These are phyloP conservation scores for Neuroterus valhalla DNA, from an alignment of 1,140 invertebrate species.

Conservation along the genomic window DNA sequence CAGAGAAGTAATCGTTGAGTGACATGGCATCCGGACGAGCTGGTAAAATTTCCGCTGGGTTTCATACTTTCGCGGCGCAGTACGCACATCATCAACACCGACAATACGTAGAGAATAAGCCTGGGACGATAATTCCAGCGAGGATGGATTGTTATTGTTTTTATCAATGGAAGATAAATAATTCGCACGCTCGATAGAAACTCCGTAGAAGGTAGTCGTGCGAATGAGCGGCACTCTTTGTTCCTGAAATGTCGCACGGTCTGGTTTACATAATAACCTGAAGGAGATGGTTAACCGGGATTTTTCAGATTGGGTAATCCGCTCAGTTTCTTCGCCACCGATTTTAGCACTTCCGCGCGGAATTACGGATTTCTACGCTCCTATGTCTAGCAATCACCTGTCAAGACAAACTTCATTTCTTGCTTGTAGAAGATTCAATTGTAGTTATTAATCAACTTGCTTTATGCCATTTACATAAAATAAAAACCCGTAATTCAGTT, in stretches of 20 bases:
- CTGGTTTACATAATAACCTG: constrained; percentile 69
- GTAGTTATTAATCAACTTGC: too few species aligned
- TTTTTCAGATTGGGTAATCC: constrained; percentile 50
- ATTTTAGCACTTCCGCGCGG: too few species aligned
- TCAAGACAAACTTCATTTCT: too few species aligned
- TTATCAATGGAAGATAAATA: constrained; percentile 54
- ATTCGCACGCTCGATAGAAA: constrained; percentile 62
- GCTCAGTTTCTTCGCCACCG: neutral
- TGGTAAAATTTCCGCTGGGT: too few species aligned
- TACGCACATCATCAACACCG: constrained; percentile 57
- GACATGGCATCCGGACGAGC: too few species aligned
- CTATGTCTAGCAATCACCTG: too few species aligned
- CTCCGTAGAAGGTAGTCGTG: constrained; percentile 39
- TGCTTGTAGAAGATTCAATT: too few species aligned
- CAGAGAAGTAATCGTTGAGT: too few species aligned
- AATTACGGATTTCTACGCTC: neutral
- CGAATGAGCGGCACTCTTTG: constrained; percentile 48
- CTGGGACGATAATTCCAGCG: constrained; percentile 54
- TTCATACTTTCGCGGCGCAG: too few species aligned
- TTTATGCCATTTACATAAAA: too few species aligned
- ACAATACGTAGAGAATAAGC: constrained; percentile 64
- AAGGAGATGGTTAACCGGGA: constrained; percentile 50
- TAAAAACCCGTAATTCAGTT: too few species aligned
- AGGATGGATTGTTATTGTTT: constrained; percentile 47
- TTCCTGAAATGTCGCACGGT: constrained; percentile 61